phyloP scores from a whole-genome alignment of 2,797 vertebrate species.

The Hozukius guyotensis region DNA sequence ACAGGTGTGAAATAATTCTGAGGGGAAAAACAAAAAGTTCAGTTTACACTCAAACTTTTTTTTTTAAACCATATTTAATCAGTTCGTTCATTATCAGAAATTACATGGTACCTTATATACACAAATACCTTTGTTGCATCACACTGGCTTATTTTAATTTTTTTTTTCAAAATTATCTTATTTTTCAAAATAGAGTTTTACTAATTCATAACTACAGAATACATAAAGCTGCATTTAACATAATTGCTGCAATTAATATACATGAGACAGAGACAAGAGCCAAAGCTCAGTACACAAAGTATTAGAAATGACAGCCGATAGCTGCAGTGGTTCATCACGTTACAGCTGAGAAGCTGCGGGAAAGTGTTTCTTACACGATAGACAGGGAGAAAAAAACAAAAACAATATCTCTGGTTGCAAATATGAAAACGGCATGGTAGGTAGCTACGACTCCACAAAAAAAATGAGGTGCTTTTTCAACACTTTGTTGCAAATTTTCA shows the following conservation, averaged over 20 bases:
- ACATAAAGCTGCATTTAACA: constrained; percentile 58
- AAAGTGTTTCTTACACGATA: neutral
- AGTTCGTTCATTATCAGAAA: constrained; percentile 31
- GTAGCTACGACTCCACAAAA: neutral
- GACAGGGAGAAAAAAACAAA: neutral
- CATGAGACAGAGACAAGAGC: constrained; percentile 34
- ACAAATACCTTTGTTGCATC: constrained; percentile 56
- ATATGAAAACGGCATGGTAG: neutral
- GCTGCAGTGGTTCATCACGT: constrained; percentile 27
- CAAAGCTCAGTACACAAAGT: constrained; percentile 29
- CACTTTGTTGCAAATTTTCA: neutral
- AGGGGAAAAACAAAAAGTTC: neutral
- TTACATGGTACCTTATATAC: constrained; percentile 40
- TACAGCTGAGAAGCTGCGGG: constrained; percentile 6
- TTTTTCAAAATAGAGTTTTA: constrained; percentile 77
- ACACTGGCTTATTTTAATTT: constrained; percentile 17
- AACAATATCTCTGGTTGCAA: neutral
- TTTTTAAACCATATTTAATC: constrained; percentile 30
- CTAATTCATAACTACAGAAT: constrained; percentile 65
- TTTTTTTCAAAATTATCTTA: constrained; percentile 60
- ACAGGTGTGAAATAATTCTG: neutral
- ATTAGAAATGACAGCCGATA: constrained; percentile 4
- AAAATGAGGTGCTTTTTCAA: neutral
- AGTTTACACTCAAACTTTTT: neutral
- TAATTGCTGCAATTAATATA: constrained; percentile 42